Percentiles rank a stretch among this genome's conserved stretches.
These are phyloP conservation scores for Strigops habroptila DNA, from an alignment of 2,113 vertebrate genomes.

Conservation along the genomic window DNA sequence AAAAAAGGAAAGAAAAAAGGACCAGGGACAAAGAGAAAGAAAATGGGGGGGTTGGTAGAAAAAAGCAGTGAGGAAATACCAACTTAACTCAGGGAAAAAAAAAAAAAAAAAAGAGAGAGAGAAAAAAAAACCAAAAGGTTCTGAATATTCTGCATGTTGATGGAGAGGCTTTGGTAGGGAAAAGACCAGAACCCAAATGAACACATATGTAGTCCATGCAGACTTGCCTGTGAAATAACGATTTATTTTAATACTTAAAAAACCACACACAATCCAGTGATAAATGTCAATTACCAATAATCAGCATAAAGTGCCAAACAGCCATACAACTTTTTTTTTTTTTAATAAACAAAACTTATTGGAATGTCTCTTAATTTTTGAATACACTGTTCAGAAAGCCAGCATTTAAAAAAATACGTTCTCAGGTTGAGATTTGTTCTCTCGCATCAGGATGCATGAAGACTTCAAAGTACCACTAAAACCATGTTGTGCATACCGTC, in stretches of 20 bases:
- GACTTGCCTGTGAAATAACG: slow-evolving; percentile 90
- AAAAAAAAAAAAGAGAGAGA: background rate
- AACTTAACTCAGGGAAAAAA: background rate
- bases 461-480: slow-evolving; percentile 45
- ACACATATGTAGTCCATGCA: background rate
- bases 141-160: background rate
- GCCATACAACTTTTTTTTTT: slow-evolving; percentile 77
- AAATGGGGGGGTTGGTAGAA: background rate
- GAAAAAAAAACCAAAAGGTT: background rate
- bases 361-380: slow-evolving; percentile 76
- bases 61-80: background rate
- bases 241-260: slow-evolving; percentile 91
- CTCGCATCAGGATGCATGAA: background rate
- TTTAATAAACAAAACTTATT: slow-evolving; percentile 81
- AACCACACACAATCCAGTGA: slow-evolving; percentile 90
- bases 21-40: background rate
- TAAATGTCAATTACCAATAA: slow-evolving; percentile 96
- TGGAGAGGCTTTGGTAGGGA: background rate
- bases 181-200: background rate
- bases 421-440: slow-evolving; percentile 58
- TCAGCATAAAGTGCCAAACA: slow-evolving; percentile 99
- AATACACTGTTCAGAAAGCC: slow-evolving; percentile 66
- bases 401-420: slow-evolving; percentile 50
- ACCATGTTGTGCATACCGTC: slow-evolving; percentile 16
- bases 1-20: background rate